A percentile compares a stretch with the other conserved stretches of the same genome.
phyloP scores from a whole-genome alignment of 2,113 vertebrate species.

The Ranitomeya variabilis region DNA sequence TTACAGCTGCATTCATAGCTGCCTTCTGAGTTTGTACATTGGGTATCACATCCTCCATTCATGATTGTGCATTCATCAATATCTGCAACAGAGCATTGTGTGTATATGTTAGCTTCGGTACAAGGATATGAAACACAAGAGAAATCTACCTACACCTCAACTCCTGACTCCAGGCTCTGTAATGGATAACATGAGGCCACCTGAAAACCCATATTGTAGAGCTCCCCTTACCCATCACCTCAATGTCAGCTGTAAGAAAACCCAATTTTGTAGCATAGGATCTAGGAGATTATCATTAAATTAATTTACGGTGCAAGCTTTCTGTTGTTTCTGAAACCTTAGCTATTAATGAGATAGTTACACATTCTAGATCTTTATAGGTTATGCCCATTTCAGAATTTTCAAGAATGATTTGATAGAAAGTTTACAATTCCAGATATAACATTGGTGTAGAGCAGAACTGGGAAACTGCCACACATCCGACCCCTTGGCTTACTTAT shows the following conservation, averaged over 20 bases:
- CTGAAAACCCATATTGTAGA: not conserved
- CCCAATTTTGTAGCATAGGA: not conserved
- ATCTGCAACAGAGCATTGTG: constrained; percentile 51
- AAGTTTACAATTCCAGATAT: not conserved
- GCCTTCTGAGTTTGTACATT: constrained; percentile 89
- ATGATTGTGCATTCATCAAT: constrained; percentile 74
- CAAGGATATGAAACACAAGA: not conserved
- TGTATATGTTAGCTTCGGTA: not conserved
- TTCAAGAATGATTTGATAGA: not conserved
- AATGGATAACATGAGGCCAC: too few relatives aligned
- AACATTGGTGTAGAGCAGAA: not conserved
- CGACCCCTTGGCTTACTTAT: too few relatives aligned
- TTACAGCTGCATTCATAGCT: constrained; percentile 90
- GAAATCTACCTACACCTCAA: not conserved
- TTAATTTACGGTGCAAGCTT: not conserved
- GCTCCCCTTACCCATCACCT: not conserved
- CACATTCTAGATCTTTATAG: too few relatives aligned
- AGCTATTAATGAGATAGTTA: not conserved
- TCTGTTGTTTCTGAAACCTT: not conserved
- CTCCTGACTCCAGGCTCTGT: too few relatives aligned
- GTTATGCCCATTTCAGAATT: not conserved
- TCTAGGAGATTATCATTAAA: not conserved
- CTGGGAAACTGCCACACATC: too few relatives aligned
- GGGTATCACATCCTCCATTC: constrained; percentile 88
- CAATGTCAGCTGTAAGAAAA: not conserved